Evolutionary conservation across 2,888 invertebrate genomes (phyloP).

Genomic region (Euclidia mi): DNA sequence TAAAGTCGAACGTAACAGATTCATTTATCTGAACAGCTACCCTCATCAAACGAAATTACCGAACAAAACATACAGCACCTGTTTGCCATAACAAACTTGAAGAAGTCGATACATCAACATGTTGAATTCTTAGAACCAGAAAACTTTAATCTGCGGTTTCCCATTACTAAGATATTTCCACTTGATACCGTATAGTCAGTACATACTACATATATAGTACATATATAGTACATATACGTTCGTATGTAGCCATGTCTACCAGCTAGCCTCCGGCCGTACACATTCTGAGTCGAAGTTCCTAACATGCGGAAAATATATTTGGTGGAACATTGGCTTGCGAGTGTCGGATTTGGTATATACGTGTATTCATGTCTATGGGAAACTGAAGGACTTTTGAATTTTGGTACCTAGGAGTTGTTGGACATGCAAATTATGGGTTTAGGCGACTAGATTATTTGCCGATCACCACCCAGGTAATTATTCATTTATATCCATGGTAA

Average conservation of each 20-base stretch:
- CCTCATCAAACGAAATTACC: neutral
- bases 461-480: too few species aligned
- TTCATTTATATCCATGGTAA: too few species aligned
- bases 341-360: slow-evolving; percentile 3
- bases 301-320: slow-evolving; percentile 16
- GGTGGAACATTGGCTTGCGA: slow-evolving; percentile 10
- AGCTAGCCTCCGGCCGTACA: slow-evolving; percentile 21
- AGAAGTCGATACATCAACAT: slow-evolving; percentile 12
- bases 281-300: slow-evolving; percentile 11
- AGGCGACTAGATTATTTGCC: too few species aligned
- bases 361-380: neutral
- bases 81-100: slow-evolving; percentile 7
- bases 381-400: too few species aligned
- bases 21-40: neutral
- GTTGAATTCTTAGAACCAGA: slow-evolving; percentile 19
- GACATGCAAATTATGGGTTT: too few species aligned
- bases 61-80: neutral
- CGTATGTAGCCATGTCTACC: slow-evolving; percentile 21
- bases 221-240: neutral
- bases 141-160: slow-evolving; percentile 13
- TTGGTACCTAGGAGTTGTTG: too few species aligned
- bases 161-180: slow-evolving; percentile 17
- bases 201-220: neutral
- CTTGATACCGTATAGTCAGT: slow-evolving; percentile 3
- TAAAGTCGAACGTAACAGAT: too few species aligned